Evolutionary conservation across 1,140 invertebrate species (phyloP), one percentile per base, ranked within the genome.

Genomic region (Lepidostoma basale): DNA sequence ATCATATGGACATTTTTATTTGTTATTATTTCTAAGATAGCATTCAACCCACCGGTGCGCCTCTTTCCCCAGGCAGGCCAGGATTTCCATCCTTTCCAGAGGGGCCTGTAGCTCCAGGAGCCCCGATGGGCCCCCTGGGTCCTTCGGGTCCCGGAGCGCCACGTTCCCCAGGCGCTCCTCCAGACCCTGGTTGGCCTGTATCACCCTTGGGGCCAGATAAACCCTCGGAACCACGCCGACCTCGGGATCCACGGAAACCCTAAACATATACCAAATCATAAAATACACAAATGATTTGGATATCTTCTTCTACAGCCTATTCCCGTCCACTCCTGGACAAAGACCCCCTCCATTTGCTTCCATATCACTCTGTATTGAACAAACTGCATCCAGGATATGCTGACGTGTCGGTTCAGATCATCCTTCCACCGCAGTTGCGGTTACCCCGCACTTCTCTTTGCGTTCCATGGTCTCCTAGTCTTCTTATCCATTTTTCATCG

Each of bases 191-290:
- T 76, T 90, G 89, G 6, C 89, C 89, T 10, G 88, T 89, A 68
- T 90, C 89, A 25, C 89, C 89, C 80, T 92, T 92, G 36, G 89
- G 84, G 16, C 91, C 91, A 10, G 86, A 81, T 23, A 82, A 77
- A 6, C 91, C 91, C 75, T 89, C 88, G 39, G 85, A 85, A 28
- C 90, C 90, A 74, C 89, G 77, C 63, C 89, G 81, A 8, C 90
- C 90, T 69, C 89, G 79, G 18, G 87, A 81, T 12, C 90, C 90
- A 74, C 90, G 80, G 75, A 90, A 91, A 2, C 90, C 89, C 86
- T 88, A 68, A n/a, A 30, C 3, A 20, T 12, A n/a, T 26, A 54
- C 5, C 54, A 47, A 70, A 30, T 39, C 2, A 45, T 45, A 2
- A 33, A 12, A 5, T 33, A 33, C 30, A 33, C 30, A 6, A 6